Conservation (phyloP, 2,888 invertebrate species). For the Anarsia innoxiella region DNA sequence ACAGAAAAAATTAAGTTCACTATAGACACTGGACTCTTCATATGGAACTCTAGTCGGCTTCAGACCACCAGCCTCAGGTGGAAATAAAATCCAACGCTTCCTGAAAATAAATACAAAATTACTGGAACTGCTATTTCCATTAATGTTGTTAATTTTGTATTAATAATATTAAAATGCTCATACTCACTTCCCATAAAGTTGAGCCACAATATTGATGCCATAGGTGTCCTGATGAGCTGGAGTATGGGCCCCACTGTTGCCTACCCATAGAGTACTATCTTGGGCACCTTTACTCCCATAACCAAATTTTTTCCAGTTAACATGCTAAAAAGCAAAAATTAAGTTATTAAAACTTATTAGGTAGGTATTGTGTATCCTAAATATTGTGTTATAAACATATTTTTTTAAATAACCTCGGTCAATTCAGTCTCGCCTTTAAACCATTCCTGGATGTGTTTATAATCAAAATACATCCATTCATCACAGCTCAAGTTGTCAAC, state of each 20-base stretch:
- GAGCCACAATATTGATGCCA: conserved; percentile 93
- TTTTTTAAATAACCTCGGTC: conserved; percentile 66
- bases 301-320: conserved; percentile 81
- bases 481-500: conserved; percentile 47
- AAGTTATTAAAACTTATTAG: no score
- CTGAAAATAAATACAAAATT: conserved; percentile 56
- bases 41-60: conserved; percentile 92
- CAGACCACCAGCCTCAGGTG: conserved; percentile 82
- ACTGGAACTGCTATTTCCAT: not conserved
- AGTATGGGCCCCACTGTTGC: conserved; percentile 90
- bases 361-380: no score
- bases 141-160: not conserved
- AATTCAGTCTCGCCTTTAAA: conserved; percentile 75
- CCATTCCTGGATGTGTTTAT: conserved; percentile 85
- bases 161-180: not conserved
- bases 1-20: conserved; percentile 85
- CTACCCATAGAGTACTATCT: conserved; percentile 92
- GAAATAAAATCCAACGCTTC: conserved; percentile 94
- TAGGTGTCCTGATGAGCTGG: conserved; percentile 96
- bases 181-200: conserved; percentile 86
- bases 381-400: no score
- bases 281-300: conserved; percentile 78
- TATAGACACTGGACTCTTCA: conserved; percentile 97
- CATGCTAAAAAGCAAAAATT: conserved; percentile 9
- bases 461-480: conserved; percentile 89